Conservation (phyloP, 2,797 vertebrate genomes). For the Platyrinchus mystaceus region DNA sequence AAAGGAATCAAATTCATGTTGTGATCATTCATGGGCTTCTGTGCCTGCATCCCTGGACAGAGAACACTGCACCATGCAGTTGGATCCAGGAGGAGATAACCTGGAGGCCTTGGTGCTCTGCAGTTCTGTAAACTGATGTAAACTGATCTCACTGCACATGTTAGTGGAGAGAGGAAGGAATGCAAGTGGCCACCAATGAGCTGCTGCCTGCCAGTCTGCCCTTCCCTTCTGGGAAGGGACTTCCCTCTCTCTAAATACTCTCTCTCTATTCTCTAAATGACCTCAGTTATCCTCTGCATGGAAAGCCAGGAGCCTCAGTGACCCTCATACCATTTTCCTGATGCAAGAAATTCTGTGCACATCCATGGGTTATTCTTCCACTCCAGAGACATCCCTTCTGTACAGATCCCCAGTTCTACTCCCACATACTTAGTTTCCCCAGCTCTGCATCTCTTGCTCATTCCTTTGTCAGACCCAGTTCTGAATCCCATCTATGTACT, state of each 20-base stretch:
- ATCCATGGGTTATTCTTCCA: background rate
- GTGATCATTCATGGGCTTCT: background rate
- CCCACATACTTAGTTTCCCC: background rate
- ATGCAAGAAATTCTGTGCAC: background rate
- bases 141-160: background rate
- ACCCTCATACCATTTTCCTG: background rate
- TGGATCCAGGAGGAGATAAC: background rate
- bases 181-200: background rate
- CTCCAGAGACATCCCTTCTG: background rate
- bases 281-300: background rate
- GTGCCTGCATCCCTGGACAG: background rate
- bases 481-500: background rate
- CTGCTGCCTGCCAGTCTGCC: background rate
- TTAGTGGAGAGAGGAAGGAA: background rate
- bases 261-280: background rate
- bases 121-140: background rate
- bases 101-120: background rate
- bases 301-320: background rate
- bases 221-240: background rate
- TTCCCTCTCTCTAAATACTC: background rate
- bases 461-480: background rate
- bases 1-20: background rate
- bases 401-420: background rate
- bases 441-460: background rate
- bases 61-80: background rate